Evolutionary conservation across 2,888 invertebrate genomes (phyloP).

Genomic region (Entomobrya multifasciata): DNA sequence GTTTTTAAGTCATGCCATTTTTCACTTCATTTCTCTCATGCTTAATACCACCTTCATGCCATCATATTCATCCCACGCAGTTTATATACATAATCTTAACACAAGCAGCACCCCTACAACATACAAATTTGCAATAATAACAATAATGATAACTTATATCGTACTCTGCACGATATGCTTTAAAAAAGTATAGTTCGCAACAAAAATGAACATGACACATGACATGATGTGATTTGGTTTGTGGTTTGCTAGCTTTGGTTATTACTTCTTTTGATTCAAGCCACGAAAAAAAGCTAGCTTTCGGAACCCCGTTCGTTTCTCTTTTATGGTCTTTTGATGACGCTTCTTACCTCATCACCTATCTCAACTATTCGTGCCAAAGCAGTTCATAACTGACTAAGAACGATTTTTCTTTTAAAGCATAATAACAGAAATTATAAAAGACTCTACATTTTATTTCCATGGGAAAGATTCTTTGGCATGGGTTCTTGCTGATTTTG

Average conservation of each 20-base stretch:
- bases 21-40: conserved; percentile 29
- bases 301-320: conserved; percentile 33
- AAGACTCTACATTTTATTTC: not conserved
- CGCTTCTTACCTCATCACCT: conserved; percentile 20
- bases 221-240: conserved; percentile 44
- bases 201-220: conserved; percentile 36
- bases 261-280: not conserved
- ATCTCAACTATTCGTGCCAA: conserved; percentile 29
- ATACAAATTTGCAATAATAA: conserved; percentile 18
- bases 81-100: not conserved
- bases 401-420: not conserved
- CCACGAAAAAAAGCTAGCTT: conserved; percentile 25
- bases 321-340: conserved; percentile 7
- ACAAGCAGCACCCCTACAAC: not conserved
- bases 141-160: not conserved
- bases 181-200: not conserved
- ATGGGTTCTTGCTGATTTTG: not conserved
- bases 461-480: conserved; percentile 24
- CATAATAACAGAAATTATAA: not conserved
- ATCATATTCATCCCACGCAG: conserved; percentile 27
- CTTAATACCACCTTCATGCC: conserved; percentile 12
- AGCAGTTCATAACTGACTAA: not conserved
- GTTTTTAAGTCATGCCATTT: not conserved
- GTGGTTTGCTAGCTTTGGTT: conserved; percentile 13
- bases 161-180: conserved; percentile 27